Evolutionary conservation across 2,888 invertebrate genomes (phyloP), one percentile per base, ranked within the genome.

Genomic region (Nomada lathburiana): DNA sequence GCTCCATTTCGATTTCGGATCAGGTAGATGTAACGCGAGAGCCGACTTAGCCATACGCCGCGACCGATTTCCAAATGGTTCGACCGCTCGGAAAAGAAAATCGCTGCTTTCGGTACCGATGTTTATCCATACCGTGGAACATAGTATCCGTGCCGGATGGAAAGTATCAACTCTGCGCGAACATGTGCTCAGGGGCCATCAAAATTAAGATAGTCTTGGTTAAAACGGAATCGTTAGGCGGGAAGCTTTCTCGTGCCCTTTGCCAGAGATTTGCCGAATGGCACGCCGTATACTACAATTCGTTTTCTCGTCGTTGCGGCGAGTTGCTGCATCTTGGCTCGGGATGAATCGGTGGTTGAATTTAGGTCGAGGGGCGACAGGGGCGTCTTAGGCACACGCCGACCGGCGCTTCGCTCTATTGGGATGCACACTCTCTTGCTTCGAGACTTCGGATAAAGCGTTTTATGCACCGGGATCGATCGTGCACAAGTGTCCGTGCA

Each of bases 381-480:
- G 63, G 64, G 42, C 62, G 64, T 74, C 77, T 83, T 59, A 63
- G 65, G 36, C 55, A 68, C 59, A 42, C 10, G 50, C 82, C 68
- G 23, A 52, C 5, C 68, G 74, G 63, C 68, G 55, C 50, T 50
- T 23, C 29, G 18, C 57, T 75, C 78, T 52, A 83, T 75, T 75
- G 59, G 74, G 75, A 83, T 50, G 75, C 69, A 57, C 72, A 59
- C 72, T 64, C 72, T 64, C 59, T 69, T 26, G 47, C 52, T 11
- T 10, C 20, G 42, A 47, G 64, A 72, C 72, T 77, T 77, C 53
- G 65, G 83, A 68, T 77, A 67, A 83, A 77, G 53, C 79, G 79
- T 64, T 79, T 83, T 83, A 62, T 62, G 65, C 18, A 59, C 16
- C 13, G 72, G 60, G 60, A 86, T 82, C 78, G 88, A 88, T 86